A percentile compares a stretch with the other conserved stretches of the same genome.
Evolutionary conservation across 1,140 invertebrate genomes (phyloP).

Genomic region (Lithobius niger): DNA sequence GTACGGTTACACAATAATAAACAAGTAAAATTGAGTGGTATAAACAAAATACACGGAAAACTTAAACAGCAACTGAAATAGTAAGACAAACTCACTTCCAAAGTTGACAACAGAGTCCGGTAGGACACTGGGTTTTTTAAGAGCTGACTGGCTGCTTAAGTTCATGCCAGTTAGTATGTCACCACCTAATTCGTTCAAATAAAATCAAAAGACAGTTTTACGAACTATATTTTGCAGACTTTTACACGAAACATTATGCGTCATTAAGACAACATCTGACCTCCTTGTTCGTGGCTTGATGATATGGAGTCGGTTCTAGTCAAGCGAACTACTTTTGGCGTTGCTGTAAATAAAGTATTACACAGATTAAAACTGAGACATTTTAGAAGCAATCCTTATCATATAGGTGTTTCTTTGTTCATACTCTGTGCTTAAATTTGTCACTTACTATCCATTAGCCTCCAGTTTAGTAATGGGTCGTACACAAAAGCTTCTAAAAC

Average conservation of each 20-base stretch:
- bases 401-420: too few species aligned
- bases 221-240: too few species aligned
- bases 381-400: too few species aligned
- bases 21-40: too few species aligned
- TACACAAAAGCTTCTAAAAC: constrained; percentile 99
- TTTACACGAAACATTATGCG: too few species aligned
- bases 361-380: background rate
- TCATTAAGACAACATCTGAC: background rate
- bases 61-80: too few species aligned
- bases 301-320: constrained; percentile 6
- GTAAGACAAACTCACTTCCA: constrained; percentile 4
- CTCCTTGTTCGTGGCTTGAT: background rate
- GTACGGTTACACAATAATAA: too few species aligned
- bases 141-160: background rate
- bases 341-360: background rate
- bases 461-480: constrained; percentile 98
- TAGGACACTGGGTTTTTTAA: background rate
- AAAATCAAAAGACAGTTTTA: too few species aligned
- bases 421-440: too few species aligned
- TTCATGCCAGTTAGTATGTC: background rate
- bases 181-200: too few species aligned
- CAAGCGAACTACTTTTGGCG: constrained; percentile 6
- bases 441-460: constrained; percentile 71
- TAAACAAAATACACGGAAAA: too few species aligned
- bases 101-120: background rate